A percentile compares a stretch with the other conserved stretches of the same genome.
These are phyloP conservation scores for Pemphredon lugubris DNA, from an alignment of 2,888 invertebrate genomes.

Conservation along the genomic window DNA sequence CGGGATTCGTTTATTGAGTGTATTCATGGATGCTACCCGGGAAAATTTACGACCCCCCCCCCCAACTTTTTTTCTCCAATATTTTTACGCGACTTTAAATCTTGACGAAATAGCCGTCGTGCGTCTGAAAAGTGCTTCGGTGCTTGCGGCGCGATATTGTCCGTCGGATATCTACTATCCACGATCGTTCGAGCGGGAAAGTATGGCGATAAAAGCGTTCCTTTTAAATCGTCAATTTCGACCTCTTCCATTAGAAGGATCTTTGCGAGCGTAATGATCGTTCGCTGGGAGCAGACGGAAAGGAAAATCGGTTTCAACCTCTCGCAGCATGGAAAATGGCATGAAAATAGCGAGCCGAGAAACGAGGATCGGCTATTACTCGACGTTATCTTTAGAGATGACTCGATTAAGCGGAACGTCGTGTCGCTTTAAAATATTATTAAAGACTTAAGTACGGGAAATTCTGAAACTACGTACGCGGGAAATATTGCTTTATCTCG, in stretches of 20 bases:
- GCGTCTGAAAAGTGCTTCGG: no score
- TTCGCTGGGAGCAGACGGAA: no score
- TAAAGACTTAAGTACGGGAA: no score
- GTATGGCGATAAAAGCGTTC: neutral
- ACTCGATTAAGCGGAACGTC: neutral
- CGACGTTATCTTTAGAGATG: neutral
- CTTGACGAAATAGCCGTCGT: neutral
- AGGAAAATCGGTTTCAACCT: no score
- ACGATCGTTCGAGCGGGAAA: conserved; percentile 1
- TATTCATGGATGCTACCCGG: conserved; percentile 2
- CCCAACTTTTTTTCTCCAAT: conserved; percentile 20
- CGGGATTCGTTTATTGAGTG: no score
- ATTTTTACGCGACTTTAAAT: conserved; percentile 36
- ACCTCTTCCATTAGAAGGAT: no score
- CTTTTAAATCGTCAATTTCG: no score
- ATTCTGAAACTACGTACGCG: no score
- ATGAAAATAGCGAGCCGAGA: neutral
- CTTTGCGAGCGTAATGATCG: no score
- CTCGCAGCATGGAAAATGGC: neutral
- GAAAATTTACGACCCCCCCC: conserved; percentile 20
- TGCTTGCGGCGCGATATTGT: neutral
- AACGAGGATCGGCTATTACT: neutral
- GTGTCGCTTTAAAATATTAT: neutral
- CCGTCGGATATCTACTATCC: neutral
- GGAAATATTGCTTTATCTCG: neutral